Percentiles rank a stretch among this genome's conserved stretches.
Conservation (phyloP, 2,113 vertebrate genomes). For the Petrocephalus zakoni region DNA sequence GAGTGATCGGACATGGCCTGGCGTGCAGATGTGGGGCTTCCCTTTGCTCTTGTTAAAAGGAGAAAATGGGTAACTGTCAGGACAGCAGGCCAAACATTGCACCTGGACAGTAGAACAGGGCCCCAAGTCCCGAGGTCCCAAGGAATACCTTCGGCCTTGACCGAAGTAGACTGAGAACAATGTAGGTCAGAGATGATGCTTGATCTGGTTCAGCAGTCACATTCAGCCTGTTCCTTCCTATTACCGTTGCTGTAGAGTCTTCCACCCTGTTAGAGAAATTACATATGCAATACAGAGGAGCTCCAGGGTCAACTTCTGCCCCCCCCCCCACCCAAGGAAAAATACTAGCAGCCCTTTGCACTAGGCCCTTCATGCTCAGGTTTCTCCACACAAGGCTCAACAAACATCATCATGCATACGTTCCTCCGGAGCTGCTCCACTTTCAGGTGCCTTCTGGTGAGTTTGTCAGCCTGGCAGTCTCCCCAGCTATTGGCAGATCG, state of each 20-base stretch:
- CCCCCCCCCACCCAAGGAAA: neutral
- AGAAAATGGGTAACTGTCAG: neutral
- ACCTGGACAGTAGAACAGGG: neutral
- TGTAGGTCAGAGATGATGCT: slow-evolving; percentile 17
- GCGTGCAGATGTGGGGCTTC: slow-evolving; percentile 4
- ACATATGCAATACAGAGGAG: neutral
- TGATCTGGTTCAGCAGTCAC: slow-evolving; percentile 47
- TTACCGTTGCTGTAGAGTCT: slow-evolving; percentile 25
- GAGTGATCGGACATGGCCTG: neutral
- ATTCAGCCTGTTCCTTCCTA: slow-evolving; percentile 27
- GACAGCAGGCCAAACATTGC: neutral
- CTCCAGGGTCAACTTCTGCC: neutral
- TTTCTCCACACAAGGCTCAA: neutral
- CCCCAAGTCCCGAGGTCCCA: neutral
- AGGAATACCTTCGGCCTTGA: neutral
- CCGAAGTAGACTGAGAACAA: slow-evolving; percentile 17
- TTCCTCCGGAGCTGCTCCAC: neutral
- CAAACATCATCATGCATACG: neutral
- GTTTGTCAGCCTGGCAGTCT: neutral
- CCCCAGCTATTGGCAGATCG: neutral
- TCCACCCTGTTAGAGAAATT: slow-evolving; percentile 28
- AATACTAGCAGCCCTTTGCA: neutral
- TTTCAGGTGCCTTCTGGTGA: neutral
- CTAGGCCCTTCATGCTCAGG: neutral
- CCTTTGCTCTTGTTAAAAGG: neutral